Evolutionary conservation across 2,888 invertebrate genomes (phyloP).

Genomic region (Scaptomyza parva): DNA sequence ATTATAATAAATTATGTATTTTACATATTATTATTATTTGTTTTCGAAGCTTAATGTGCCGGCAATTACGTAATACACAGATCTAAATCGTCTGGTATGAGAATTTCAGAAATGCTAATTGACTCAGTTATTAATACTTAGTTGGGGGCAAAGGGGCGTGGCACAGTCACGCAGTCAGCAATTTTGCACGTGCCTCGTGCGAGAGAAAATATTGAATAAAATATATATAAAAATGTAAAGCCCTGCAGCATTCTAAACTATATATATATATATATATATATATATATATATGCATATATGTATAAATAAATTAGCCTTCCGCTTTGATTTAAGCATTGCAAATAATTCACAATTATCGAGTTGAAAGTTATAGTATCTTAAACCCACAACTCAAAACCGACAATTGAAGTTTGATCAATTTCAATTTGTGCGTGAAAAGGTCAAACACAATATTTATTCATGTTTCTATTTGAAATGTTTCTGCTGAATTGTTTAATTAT

Average conservation of each 20-base stretch:
- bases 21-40: conserved; percentile 1
- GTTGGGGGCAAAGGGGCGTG: conserved; percentile 1
- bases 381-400: too few relatives aligned
- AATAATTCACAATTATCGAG: conserved; percentile 13
- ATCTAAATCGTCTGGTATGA: conserved; percentile 28
- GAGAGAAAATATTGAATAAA: background rate
- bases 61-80: conserved; percentile 61
- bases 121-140: conserved; percentile 27
- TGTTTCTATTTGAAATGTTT: conserved; percentile 17
- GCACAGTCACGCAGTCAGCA: conserved; percentile 58
- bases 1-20: conserved; percentile 19
- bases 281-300: too few relatives aligned
- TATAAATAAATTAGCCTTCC: conserved; percentile 66
- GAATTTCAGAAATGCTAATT: conserved; percentile 56
- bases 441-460: conserved; percentile 56
- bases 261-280: too few relatives aligned
- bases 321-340: conserved; percentile 57
- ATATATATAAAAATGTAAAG: background rate
- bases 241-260: conserved; percentile 48
- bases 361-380: too few relatives aligned
- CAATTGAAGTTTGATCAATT: background rate
- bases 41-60: conserved; percentile 51
- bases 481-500: conserved; percentile 21
- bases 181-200: conserved; percentile 71
- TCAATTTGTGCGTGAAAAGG: conserved; percentile 69